Conservation (phyloP, 1,140 invertebrate species). For the Bactericera cockerelli region DNA sequence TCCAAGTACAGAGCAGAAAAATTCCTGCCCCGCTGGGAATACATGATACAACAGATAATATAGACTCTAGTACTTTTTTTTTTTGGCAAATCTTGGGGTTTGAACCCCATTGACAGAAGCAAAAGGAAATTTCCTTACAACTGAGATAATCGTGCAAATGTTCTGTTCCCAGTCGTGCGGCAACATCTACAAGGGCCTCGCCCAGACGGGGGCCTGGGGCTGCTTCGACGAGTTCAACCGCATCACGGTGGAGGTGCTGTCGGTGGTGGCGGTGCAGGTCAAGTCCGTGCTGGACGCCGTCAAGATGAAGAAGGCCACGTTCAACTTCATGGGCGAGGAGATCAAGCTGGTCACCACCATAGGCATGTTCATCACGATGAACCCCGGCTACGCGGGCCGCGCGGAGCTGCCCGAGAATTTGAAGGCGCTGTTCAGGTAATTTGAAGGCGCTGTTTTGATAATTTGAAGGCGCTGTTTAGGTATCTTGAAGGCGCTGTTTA, state of each 20-base stretch:
- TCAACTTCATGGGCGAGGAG: conserved; percentile 70
- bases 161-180: conserved; percentile 48
- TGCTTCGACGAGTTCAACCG: conserved; percentile 93
- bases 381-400: conserved; percentile 70
- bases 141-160: too few relatives aligned
- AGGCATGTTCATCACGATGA: conserved; percentile 91
- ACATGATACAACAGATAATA: too few relatives aligned
- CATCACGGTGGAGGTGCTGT: conserved; percentile 82
- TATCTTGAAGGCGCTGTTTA: background rate
- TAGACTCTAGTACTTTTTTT: too few relatives aligned
- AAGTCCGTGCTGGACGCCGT: conserved; percentile 71
- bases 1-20: too few relatives aligned
- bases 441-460: conserved; percentile 26
- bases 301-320: conserved; percentile 56
- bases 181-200: conserved; percentile 80
- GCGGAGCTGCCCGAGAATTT: conserved; percentile 74
- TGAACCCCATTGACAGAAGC: too few relatives aligned
- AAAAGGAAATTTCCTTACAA: too few relatives aligned
- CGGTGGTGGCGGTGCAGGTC: conserved; percentile 79
- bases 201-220: conserved; percentile 88
- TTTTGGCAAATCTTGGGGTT: too few relatives aligned
- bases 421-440: conserved; percentile 47
- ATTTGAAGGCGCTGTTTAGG: too few relatives aligned
- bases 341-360: conserved; percentile 60
- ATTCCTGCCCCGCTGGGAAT: too few relatives aligned